Conservation (phyloP, 64 coral and sea anemone species). For the Actinia tenebrosa region DNA sequence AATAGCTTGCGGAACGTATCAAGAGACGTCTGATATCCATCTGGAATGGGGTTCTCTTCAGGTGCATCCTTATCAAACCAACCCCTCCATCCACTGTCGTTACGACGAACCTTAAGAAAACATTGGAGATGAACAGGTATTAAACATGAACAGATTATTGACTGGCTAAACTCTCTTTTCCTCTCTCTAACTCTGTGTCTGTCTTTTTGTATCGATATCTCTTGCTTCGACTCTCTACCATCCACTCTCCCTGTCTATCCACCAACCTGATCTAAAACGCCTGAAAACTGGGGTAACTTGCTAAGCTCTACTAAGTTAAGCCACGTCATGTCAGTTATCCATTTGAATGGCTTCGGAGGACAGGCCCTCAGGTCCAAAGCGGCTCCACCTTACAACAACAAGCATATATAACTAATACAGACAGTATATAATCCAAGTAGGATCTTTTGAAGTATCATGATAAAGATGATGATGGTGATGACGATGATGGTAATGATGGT, state of each 20-base stretch:
- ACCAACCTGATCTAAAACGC: conserved; percentile 96
- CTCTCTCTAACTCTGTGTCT: no score
- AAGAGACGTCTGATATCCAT: conserved; percentile 88
- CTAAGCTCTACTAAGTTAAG: conserved; percentile 95
- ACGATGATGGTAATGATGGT: no score
- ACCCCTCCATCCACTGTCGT: conserved; percentile 83
- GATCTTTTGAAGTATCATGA: no score
- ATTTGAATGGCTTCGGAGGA: conserved; percentile 91
- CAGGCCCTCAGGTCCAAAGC: conserved; percentile 94
- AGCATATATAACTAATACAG: neutral
- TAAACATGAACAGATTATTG: no score
- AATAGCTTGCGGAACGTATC: conserved; percentile 93
- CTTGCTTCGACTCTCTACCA: no score
- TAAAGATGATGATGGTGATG: no score
- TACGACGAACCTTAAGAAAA: conserved; percentile 68
- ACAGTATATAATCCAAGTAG: no score
- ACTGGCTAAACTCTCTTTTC: no score
- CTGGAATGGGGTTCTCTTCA: conserved; percentile 81
- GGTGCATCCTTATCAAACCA: conserved; percentile 99
- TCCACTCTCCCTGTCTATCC: neutral
- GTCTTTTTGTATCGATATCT: no score
- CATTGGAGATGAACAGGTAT: neutral
- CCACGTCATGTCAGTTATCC: conserved; percentile 99
- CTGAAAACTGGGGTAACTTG: conserved; percentile 97
- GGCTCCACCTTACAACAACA: conserved; percentile 77